Conservation (phyloP, 2,888 invertebrate species). For the Pseudanteris insignis region DNA sequence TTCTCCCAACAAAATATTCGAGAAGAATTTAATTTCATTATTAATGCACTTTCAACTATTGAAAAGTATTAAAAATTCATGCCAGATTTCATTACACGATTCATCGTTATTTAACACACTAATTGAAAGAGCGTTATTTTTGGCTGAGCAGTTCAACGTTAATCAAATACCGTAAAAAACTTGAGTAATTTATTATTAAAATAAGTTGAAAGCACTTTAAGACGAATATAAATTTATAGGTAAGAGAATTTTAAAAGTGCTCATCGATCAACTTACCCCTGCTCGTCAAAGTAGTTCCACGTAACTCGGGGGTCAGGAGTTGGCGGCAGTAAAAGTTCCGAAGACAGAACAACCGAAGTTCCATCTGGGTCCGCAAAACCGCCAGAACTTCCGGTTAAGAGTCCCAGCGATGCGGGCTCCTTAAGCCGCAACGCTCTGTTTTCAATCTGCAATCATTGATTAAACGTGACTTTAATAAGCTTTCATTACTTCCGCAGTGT, state of each 20-base stretch:
- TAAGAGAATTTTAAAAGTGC: slow-evolving; percentile 9
- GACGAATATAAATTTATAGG: slow-evolving; percentile 12
- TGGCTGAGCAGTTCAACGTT: no score
- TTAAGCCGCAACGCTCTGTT: slow-evolving; percentile 84
- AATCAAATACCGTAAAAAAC: slow-evolving; percentile 1
- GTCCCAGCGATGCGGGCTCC: slow-evolving; percentile 65
- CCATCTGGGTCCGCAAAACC: slow-evolving; percentile 59
- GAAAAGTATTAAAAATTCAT: no score
- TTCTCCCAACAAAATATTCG: no score
- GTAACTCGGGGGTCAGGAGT: slow-evolving; percentile 68
- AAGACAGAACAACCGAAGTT: slow-evolving; percentile 62
- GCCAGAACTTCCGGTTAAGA: slow-evolving; percentile 66
- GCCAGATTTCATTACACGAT: not conserved
- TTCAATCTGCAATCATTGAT: slow-evolving; percentile 74
- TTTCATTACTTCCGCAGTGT: not conserved
- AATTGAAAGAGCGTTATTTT: no score
- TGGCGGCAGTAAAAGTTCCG: slow-evolving; percentile 58
- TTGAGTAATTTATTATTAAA: not conserved
- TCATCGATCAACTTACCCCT: slow-evolving; percentile 63
- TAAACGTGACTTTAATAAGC: slow-evolving; percentile 1
- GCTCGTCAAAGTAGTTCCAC: slow-evolving; percentile 87
- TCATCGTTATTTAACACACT: no score
- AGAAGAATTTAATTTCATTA: no score
- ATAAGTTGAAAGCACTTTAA: not conserved
- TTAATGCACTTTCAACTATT: no score